Conservation (phyloP, 2,797 vertebrate genomes). For the Falco peregrinus region DNA sequence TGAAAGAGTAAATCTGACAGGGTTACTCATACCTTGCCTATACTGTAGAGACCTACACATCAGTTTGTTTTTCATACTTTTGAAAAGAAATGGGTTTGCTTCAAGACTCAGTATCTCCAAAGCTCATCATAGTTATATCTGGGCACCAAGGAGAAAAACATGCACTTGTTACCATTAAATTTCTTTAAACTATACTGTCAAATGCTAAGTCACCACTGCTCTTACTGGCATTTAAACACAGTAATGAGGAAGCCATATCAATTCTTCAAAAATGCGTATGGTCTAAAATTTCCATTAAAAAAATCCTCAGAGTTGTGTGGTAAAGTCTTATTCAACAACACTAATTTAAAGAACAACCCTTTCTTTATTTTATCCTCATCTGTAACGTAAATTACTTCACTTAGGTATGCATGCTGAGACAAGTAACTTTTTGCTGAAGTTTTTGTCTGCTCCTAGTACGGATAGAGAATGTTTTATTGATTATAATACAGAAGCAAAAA, state of each 20-base stretch:
- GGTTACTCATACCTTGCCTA: slow-evolving; percentile 66
- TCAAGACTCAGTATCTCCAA: slow-evolving; percentile 15
- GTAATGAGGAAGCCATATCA: background rate
- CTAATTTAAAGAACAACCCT: background rate
- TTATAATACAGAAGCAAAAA: background rate
- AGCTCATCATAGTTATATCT: slow-evolving; percentile 10
- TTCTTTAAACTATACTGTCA: background rate
- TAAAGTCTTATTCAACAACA: background rate
- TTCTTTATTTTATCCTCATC: background rate
- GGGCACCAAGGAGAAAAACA: background rate
- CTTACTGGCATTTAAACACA: background rate
- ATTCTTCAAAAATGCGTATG: background rate
- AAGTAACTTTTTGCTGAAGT: background rate
- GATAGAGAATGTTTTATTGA: background rate
- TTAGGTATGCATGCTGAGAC: background rate
- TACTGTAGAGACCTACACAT: slow-evolving; percentile 29
- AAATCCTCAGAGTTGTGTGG: background rate
- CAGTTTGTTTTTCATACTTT: slow-evolving; percentile 42
- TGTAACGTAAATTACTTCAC: background rate
- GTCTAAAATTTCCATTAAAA: background rate
- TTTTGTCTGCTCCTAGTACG: background rate
- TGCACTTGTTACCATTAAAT: background rate
- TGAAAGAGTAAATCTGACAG: slow-evolving; percentile 72
- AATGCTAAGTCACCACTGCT: background rate
- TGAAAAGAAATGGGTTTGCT: slow-evolving; percentile 51